These are phyloP conservation scores for Catagonus wagneri DNA, from an alignment of 2,113 vertebrate species.

Conservation along the genomic window DNA sequence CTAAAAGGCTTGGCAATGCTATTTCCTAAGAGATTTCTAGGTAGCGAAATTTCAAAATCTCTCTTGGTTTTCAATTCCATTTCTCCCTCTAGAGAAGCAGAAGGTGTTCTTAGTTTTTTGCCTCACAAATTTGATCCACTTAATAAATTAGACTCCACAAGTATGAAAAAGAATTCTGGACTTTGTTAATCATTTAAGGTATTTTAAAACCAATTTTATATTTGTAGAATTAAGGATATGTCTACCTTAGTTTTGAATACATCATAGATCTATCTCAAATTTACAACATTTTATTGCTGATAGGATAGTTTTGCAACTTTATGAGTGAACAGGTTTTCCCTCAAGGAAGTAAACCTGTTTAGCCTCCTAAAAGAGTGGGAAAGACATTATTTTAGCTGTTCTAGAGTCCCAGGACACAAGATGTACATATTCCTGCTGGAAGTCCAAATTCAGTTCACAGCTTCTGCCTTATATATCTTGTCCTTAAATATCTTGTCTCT, in stretches of 20 bases:
- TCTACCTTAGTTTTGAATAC: not conserved
- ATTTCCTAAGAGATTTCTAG: conserved; percentile 16
- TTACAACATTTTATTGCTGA: not conserved
- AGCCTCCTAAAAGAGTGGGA: not conserved
- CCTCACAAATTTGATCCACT: not conserved
- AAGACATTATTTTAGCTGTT: not conserved
- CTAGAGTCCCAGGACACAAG: not conserved
- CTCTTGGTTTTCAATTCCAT: not conserved
- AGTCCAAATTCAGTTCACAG: not conserved
- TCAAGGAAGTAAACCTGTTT: not conserved
- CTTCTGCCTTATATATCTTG: not conserved
- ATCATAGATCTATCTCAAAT: not conserved
- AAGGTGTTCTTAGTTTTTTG: not conserved
- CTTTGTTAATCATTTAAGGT: not conserved
- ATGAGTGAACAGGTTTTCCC: not conserved
- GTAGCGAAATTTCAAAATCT: conserved; percentile 32
- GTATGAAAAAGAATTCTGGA: not conserved
- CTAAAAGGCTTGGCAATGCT: not conserved
- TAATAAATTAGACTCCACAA: not conserved
- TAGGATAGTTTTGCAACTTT: not conserved
- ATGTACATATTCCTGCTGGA: not conserved
- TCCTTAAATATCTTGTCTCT: not conserved
- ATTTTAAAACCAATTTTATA: not conserved
- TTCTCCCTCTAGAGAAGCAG: not conserved
- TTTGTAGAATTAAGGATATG: not conserved